Evolutionary conservation across 2,797 vertebrate genomes (phyloP).

Genomic region (Oreonectes daqikongensis): DNA sequence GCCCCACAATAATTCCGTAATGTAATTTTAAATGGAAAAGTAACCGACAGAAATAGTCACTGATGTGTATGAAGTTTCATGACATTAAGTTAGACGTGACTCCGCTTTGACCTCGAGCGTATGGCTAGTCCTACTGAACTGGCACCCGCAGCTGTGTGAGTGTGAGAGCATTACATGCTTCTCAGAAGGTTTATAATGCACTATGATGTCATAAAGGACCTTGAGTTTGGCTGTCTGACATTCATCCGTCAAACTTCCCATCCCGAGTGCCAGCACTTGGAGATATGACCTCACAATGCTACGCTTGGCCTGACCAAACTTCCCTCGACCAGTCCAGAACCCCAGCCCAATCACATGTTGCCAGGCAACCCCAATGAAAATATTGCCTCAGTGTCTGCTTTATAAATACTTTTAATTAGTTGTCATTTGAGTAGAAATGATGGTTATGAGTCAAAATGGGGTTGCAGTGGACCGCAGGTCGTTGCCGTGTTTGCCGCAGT

Average conservation of each 20-base stretch:
- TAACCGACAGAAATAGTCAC: slow-evolving; percentile 37
- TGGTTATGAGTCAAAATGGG: slow-evolving; percentile 47
- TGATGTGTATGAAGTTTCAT: slow-evolving; percentile 40
- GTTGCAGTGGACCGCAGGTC: slow-evolving; percentile 42
- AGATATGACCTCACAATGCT: slow-evolving; percentile 77
- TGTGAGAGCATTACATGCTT: slow-evolving; percentile 15
- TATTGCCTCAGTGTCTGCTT: slow-evolving; percentile 81
- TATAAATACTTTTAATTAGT: slow-evolving; percentile 64
- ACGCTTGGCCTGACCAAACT: slow-evolving; percentile 68
- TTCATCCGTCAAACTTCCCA: slow-evolving; percentile 80
- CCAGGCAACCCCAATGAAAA: slow-evolving; percentile 81
- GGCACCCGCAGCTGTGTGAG: slow-evolving; percentile 32
- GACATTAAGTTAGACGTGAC: slow-evolving; percentile 43
- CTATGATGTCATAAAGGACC: slow-evolving; percentile 79
- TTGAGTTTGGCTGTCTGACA: slow-evolving; percentile 76
- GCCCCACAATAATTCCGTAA: slow-evolving; percentile 7
- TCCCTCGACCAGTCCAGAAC: slow-evolving; percentile 74
- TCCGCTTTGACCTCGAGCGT: slow-evolving; percentile 46
- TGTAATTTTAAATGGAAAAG: slow-evolving; percentile 10
- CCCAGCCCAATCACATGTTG: slow-evolving; percentile 82
- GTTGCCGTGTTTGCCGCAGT: slow-evolving; percentile 36
- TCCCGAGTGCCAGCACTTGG: slow-evolving; percentile 74
- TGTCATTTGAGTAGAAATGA: slow-evolving; percentile 57
- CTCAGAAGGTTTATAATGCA: slow-evolving; percentile 45
- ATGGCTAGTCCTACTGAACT: slow-evolving; percentile 57